phyloP scores from a whole-genome alignment of 2,797 vertebrate species.

The Phaenicophaeus curvirostris region DNA sequence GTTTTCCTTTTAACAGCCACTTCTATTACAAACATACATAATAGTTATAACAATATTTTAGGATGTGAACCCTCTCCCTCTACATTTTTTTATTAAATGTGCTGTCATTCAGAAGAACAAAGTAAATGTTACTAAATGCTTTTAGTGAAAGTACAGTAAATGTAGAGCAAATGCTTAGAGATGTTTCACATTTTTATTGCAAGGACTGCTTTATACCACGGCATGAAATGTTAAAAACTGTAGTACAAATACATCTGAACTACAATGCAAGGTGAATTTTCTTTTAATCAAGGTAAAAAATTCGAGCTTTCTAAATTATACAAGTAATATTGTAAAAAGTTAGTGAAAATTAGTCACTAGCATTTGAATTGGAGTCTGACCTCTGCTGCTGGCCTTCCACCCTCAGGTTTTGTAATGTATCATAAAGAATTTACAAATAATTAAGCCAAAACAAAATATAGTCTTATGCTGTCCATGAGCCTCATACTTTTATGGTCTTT shows the following conservation, averaged over 20 bases:
- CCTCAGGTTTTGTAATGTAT: background rate
- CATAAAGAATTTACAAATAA: conserved; percentile 14
- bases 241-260: background rate
- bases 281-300: background rate
- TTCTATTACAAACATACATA: background rate
- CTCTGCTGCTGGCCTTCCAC: background rate
- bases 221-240: background rate
- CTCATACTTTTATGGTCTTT: background rate
- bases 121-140: background rate
- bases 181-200: background rate
- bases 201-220: background rate
- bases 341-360: background rate
- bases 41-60: background rate
- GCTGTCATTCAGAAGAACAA: background rate
- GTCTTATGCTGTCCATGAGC: background rate
- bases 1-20: background rate
- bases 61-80: background rate
- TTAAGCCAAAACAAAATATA: conserved; percentile 1
- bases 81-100: background rate
- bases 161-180: background rate
- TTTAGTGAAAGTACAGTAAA: background rate
- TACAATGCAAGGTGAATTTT: background rate
- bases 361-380: background rate
- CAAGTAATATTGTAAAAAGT: background rate
- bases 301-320: background rate